These are phyloP conservation scores for Neoarius graeffei DNA, from an alignment of 2,113 vertebrate species.

Conservation along the genomic window DNA sequence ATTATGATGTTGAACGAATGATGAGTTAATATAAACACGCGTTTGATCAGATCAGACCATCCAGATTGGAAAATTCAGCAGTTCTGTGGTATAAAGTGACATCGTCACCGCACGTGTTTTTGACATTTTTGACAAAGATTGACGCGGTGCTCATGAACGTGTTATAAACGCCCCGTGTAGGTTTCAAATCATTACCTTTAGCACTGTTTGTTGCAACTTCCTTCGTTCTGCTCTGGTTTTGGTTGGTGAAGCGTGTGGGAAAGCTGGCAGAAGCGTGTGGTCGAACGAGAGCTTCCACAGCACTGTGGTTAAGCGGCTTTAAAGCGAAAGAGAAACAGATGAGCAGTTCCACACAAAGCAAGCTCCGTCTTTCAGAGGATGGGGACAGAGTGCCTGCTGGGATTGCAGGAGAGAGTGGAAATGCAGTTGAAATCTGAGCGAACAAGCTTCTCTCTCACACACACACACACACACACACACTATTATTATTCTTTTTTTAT, in stretches of 20 bases:
- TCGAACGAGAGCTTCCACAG: constrained; percentile 9
- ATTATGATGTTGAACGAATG: too few species aligned
- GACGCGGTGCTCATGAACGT: not conserved
- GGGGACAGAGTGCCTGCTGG: constrained; percentile 3
- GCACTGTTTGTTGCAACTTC: not conserved
- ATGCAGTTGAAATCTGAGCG: not conserved
- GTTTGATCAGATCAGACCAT: not conserved
- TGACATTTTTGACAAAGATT: not conserved
- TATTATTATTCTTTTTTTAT: not conserved
- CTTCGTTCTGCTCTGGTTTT: constrained; percentile 5
- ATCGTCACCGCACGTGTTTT: not conserved
- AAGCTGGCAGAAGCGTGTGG: not conserved
- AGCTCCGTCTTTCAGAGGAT: not conserved
- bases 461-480: not conserved
- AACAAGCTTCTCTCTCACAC: not conserved
- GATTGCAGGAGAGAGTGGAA: not conserved
- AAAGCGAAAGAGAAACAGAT: constrained; percentile 43
- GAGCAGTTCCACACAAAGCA: not conserved
- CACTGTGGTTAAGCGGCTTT: constrained; percentile 34
- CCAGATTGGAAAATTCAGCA: not conserved
- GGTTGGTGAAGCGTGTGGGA: not conserved
- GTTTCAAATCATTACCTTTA: not conserved
- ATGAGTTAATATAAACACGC: not conserved
- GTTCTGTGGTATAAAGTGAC: not conserved
- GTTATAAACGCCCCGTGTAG: not conserved